Percentiles rank a stretch among this genome's conserved stretches.
Conservation (phyloP, 1,140 invertebrate genomes). For the Monomorium pharaonis region DNA sequence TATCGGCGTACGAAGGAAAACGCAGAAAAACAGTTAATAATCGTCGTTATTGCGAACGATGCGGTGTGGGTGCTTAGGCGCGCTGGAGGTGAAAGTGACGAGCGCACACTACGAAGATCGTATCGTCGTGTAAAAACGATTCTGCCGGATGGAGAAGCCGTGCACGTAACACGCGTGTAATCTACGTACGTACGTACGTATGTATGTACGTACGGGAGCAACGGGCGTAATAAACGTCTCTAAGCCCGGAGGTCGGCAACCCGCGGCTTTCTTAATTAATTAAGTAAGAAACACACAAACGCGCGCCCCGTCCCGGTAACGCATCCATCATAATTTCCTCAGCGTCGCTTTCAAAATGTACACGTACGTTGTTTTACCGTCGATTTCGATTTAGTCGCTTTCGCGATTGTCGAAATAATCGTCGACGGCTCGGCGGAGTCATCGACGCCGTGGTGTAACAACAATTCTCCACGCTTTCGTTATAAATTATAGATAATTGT, state of each 20-base stretch:
- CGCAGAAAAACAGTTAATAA: neutral
- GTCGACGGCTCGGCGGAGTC: neutral
- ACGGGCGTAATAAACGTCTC: neutral
- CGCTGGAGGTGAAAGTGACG: constrained; percentile 50
- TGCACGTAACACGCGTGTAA: neutral
- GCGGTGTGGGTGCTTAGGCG: constrained; percentile 15
- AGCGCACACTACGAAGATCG: constrained; percentile 27
- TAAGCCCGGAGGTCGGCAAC: constrained; percentile 36
- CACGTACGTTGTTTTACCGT: neutral
- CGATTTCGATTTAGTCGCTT: constrained; percentile 2
- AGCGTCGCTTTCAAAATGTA: neutral
- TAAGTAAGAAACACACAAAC: constrained; percentile 33
- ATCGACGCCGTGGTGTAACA: neutral
- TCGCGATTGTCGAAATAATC: neutral
- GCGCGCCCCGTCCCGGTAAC: neutral
- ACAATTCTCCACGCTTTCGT: neutral
- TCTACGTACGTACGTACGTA: neutral
- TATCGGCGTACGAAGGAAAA: neutral
- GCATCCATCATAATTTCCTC: constrained; percentile 40
- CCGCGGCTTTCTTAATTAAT: constrained; percentile 50
- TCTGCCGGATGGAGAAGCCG: constrained; percentile 14
- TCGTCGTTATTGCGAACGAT: constrained; percentile 23
- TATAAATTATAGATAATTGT: neutral
- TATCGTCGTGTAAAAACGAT: constrained; percentile 53
- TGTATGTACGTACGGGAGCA: neutral